These are phyloP conservation scores for Natator depressus DNA, from an alignment of 2,113 vertebrate genomes.

Conservation along the genomic window DNA sequence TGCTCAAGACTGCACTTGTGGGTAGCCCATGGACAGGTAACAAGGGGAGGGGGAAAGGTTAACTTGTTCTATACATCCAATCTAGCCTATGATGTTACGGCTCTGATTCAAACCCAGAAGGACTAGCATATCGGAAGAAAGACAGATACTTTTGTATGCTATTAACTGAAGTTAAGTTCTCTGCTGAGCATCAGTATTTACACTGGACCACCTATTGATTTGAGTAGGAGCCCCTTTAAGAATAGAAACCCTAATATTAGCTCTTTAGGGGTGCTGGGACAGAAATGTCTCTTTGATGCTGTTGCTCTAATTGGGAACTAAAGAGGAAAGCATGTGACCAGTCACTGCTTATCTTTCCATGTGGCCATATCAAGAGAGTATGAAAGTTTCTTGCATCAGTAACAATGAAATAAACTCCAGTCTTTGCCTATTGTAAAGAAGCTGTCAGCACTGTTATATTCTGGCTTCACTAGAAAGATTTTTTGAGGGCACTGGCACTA, in stretches of 20 bases:
- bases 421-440: neutral
- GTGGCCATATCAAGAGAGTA: neutral
- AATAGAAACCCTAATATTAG: constrained; percentile 59
- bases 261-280: constrained; percentile 35
- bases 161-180: neutral
- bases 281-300: constrained; percentile 49
- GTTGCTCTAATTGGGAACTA: constrained; percentile 38
- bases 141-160: constrained; percentile 34
- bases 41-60: neutral
- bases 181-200: constrained; percentile 17
- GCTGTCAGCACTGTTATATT: rapidly evolving
- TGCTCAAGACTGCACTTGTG: neutral
- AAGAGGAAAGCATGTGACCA: constrained; percentile 20
- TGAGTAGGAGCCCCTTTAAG: constrained; percentile 51
- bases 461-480: neutral
- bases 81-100: neutral
- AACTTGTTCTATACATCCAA: neutral
- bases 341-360: constrained; percentile 30
- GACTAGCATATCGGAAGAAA: neutral
- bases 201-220: neutral
- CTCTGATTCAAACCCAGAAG: neutral
- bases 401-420: neutral
- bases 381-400: neutral
- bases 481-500: neutral
- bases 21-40: neutral